Evolutionary conservation across 2,113 vertebrate genomes (phyloP), one percentile per base, ranked within the genome.

Genomic region (Colinus virginianus): DNA sequence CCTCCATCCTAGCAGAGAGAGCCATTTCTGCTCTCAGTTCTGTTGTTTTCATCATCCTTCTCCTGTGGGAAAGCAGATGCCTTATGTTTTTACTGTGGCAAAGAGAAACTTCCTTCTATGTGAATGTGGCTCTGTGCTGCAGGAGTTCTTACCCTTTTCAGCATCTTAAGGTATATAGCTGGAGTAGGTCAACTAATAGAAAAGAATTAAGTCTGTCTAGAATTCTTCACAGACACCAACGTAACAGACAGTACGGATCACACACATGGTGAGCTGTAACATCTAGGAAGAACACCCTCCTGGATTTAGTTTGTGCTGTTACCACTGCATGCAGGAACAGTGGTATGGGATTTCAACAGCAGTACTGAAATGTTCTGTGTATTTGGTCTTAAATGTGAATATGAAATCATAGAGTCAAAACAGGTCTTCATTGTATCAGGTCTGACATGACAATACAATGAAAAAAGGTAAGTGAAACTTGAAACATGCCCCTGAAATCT

Each of bases 401-500:
- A 28, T 22, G 2, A 90, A 72, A 72, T 78, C 43, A 34, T 25
- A 45, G 19, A 70, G 46, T 74, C 38, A 63, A 36, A 88, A 43
- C 13, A 76, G 26, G 21, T 18, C 6, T 63, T 81, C n/a, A 71
- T 20, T 2, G 0, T 4, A 63, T 46, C 19, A 84, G 5, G 11
- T 22, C 8, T 25, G 7, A 8, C 8, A 72, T 12, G 32, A 42
- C 16, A 63, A 2, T 9, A n/a, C 0, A 0, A 9, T 36, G 64
- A 86, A 74, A 15, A 26, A 61, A 78, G 18, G 15, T 55, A 49
- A 4, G 34, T 8, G 7, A 40, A n/a, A 38, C n/a, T 77, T 79
- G 21, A 62, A 88, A 66, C 10, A 76, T 9, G 6, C 43, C 75
- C 34, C 43, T 40, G 36, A n/a, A 56, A 62, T 58, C 49, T 61